These are phyloP conservation scores for Myripristis murdjan DNA, from an alignment of 2,797 vertebrate genomes.

Conservation along the genomic window DNA sequence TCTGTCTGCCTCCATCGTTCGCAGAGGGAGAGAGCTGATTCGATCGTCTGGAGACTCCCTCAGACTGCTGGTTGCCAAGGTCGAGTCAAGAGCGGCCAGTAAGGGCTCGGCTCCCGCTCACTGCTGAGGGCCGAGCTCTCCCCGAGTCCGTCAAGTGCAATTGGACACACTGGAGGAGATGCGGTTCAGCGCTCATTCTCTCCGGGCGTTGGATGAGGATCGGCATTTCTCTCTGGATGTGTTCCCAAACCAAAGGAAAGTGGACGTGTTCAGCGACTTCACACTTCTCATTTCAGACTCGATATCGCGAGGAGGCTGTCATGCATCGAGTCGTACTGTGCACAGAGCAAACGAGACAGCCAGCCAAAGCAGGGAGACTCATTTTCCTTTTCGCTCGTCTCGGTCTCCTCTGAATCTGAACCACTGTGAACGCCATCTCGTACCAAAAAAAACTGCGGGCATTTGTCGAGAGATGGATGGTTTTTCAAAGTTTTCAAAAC, in stretches of 20 bases:
- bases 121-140: constrained; percentile 63
- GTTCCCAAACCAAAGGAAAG: constrained; percentile 41
- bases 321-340: constrained; percentile 5
- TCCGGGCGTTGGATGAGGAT: constrained; percentile 26
- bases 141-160: constrained; percentile 31
- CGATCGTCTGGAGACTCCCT: constrained; percentile 82
- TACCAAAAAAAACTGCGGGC: constrained; percentile 22
- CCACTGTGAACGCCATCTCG: constrained; percentile 3
- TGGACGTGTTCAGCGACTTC: background rate
- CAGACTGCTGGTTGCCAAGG: constrained; percentile 83
- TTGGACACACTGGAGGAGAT: constrained; percentile 22
- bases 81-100: constrained; percentile 53
- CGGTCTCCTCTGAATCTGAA: background rate
- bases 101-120: constrained; percentile 56
- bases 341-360: constrained; percentile 36
- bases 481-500: constrained; percentile 22
- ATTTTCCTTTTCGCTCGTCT: constrained; percentile 1
- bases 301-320: background rate
- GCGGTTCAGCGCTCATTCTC: constrained; percentile 12
- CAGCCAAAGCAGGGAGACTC: constrained; percentile 22
- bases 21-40: constrained; percentile 85
- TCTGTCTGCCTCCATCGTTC: background rate
- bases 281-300: constrained; percentile 14
- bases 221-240: constrained; percentile 28
- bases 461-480: constrained; percentile 13